Conservation (phyloP, 1,140 invertebrate genomes). For the Drosophila kohkoa region DNA sequence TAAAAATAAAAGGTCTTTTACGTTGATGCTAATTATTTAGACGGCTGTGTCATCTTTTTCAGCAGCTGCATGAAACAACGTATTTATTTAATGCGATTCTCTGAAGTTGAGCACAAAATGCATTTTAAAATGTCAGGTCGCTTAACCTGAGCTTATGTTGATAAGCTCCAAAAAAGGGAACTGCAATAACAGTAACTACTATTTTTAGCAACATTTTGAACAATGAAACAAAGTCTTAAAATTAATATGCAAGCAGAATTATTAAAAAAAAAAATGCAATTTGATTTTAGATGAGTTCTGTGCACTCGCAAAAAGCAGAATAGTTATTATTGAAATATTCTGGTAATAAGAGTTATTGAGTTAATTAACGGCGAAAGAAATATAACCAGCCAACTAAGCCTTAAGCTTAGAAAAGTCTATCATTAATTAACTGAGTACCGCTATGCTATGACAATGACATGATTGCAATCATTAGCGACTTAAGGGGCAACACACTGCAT, state of each 20-base stretch:
- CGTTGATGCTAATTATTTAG: constrained; percentile 68
- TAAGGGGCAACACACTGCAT: constrained; percentile 5
- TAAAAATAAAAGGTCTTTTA: not conserved
- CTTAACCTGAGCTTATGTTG: not conserved
- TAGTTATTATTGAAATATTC: no score
- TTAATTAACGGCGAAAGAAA: constrained; percentile 3
- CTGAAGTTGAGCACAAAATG: constrained; percentile 55
- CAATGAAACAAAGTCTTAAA: no score
- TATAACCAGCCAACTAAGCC: no score
- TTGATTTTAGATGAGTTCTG: no score
- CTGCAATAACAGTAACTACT: no score
- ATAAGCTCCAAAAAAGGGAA: constrained; percentile 10
- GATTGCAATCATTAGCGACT: constrained; percentile 59
- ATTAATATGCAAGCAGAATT: no score
- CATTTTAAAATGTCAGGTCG: constrained; percentile 74
- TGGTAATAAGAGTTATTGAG: no score
- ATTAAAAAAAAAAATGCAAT: no score
- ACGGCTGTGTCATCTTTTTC: constrained; percentile 45
- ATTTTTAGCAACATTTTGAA: no score
- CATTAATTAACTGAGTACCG: constrained; percentile 71
- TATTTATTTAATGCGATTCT: constrained; percentile 61
- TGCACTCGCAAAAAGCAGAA: no score
- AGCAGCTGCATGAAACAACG: constrained; percentile 33
- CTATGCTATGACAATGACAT: constrained; percentile 72
- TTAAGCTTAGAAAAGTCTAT: constrained; percentile 9